Evolutionary conservation across 2,797 vertebrate genomes (phyloP).

Genomic region (Pyrocephalus nanus): DNA sequence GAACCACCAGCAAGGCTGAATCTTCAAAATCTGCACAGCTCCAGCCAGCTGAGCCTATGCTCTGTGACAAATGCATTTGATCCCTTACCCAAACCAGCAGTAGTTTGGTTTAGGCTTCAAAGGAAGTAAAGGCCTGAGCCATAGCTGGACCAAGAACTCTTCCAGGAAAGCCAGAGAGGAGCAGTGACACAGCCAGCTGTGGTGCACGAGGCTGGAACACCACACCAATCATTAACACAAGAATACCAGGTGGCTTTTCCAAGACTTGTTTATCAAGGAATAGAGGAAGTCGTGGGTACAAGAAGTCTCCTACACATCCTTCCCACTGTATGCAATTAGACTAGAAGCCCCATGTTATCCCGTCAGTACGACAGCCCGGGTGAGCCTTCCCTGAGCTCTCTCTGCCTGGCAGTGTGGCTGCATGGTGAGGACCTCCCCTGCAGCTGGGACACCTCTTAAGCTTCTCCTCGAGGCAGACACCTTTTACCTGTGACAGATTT

Average conservation of each 20-base stretch:
- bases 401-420: fast-evolving
- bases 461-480: neutral
- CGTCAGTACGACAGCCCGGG: neutral
- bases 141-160: neutral
- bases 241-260: neutral
- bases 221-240: neutral
- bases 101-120: neutral
- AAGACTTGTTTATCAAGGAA: neutral
- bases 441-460: neutral
- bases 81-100: neutral
- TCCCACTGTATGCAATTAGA: neutral
- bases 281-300: neutral
- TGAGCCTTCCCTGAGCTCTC: neutral
- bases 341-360: fast-evolving
- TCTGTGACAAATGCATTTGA: neutral
- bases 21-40: neutral
- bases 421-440: neutral
- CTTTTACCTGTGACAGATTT: neutral
- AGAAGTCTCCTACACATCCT: neutral
- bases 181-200: neutral
- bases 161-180: neutral
- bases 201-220: neutral
- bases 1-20: neutral
- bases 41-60: neutral
- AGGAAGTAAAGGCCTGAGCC: neutral